Evolutionary conservation across 2,888 invertebrate genomes (phyloP).

Genomic region (Syritta pipiens): DNA sequence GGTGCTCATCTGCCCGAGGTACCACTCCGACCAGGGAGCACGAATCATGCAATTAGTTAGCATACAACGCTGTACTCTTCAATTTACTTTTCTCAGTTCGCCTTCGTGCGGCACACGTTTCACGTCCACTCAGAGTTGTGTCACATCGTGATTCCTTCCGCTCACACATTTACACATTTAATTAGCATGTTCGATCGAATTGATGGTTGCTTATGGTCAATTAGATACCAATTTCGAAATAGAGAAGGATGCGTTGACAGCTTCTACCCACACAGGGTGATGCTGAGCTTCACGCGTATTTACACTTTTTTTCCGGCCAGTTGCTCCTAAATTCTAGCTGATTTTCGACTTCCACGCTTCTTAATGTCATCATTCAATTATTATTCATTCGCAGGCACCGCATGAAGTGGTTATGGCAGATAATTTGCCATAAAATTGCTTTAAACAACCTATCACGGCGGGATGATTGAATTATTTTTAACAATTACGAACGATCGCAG

Average conservation of each 20-base stretch:
- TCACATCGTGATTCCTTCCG: not conserved
- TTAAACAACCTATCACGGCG: not conserved
- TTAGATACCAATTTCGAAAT: no score
- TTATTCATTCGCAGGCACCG: conserved; percentile 14
- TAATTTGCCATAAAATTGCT: conserved; percentile 46
- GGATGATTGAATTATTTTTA: conserved; percentile 8
- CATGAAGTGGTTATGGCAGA: conserved; percentile 21
- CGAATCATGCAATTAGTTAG: conserved; percentile 6
- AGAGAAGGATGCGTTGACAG: no score
- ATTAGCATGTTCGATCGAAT: conserved; percentile 8
- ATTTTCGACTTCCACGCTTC: no score
- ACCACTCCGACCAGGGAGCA: not conserved
- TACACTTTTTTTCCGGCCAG: conserved; percentile 13
- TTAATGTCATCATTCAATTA: conserved; percentile 14
- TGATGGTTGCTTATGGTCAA: no score
- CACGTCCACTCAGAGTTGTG: not conserved
- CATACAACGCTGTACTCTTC: not conserved
- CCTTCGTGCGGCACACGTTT: no score
- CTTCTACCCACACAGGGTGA: no score
- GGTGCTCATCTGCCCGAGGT: not conserved
- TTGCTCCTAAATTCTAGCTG: not conserved
- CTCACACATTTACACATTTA: conserved; percentile 7
- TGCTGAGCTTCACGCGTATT: conserved; percentile 23
- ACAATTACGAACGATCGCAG: not conserved
- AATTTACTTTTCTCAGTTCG: not conserved